Evolutionary conservation across 2,888 invertebrate species (phyloP), one percentile per base, ranked within the genome.

Genomic region (Tanaodytes sp.): DNA sequence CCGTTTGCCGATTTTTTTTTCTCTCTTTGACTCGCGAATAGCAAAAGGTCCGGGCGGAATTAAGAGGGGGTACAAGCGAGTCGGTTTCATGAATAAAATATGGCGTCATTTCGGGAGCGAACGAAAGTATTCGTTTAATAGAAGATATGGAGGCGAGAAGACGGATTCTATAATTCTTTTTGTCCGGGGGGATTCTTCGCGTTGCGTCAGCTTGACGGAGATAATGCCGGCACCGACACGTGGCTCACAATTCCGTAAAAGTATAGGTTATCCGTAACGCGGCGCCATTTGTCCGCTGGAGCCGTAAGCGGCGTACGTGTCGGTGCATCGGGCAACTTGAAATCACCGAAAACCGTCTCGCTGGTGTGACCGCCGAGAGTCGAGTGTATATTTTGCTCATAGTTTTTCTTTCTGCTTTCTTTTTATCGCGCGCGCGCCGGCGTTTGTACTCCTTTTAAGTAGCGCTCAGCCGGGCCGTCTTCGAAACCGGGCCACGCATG

Each of bases 241-340:
- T 75, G 76, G 73, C 78, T 76, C 79, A 79, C 78, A 77, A 77
- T 76, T 77, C 75, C 72, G 67, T 73, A 65, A 77, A 79, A 77
- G 72, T 75, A 63, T 66, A 74, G 63, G 59, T 54, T 72, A 45
- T 18, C 37, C 54, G 48, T 4, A 23, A n/a, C 48, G 36, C 40
- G 54, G 54, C 62, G 37, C 70, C 74, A 73, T 75, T 75, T 73
- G 73, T 68, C 48, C 65, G 58, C 42, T 73, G 73, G 76, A 75
- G 72, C 73, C 65, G 61, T 51, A 45, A 55, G 72, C 57, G 20
- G 40, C 57, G 75, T 74, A 77, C 80, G 80, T 80, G 80, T 75
- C 74, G 67, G 69, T 71, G 78, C 79, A 79, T 79, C 74, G 63
- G 72, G 68, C 70, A 49, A 55, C 57, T 52, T 37, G 20, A 62